phyloP scores from a whole-genome alignment of 2,888 invertebrate species.

The Coenonympha arcania region DNA sequence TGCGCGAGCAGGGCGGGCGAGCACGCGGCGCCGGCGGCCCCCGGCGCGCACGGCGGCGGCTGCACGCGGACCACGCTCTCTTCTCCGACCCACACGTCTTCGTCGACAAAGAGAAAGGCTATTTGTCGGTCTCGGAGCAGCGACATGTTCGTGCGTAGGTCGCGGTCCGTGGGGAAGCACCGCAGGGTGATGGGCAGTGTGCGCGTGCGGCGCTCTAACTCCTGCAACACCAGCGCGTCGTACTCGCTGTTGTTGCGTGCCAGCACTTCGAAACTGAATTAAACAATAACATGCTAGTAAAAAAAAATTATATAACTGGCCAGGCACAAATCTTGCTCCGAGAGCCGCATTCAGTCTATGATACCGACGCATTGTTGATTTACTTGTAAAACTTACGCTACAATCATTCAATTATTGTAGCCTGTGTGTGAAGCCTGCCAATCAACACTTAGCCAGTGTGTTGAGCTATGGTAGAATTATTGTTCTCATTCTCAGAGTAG shows the following conservation, averaged over 20 bases:
- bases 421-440: too few species aligned
- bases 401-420: too few species aligned
- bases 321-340: too few species aligned
- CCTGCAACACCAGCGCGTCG: slow-evolving; percentile 13
- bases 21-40: slow-evolving; percentile 10
- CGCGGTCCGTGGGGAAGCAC: slow-evolving; percentile 9
- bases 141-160: slow-evolving; percentile 13
- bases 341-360: too few species aligned
- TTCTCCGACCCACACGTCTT: slow-evolving; percentile 31
- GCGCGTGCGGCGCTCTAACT: not conserved
- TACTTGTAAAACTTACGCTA: too few species aligned
- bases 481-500: too few species aligned
- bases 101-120: slow-evolving; percentile 37
- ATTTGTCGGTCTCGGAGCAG: not conserved
- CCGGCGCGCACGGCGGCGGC: slow-evolving; percentile 11
- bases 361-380: too few species aligned
- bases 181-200: slow-evolving; percentile 2
- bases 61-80: slow-evolving; percentile 15
- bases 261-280: slow-evolving; percentile 4
- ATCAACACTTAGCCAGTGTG: too few species aligned
- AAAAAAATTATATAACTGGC: not conserved
- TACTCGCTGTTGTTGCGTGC: slow-evolving; percentile 10
- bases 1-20: not conserved
- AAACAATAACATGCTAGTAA: not conserved
- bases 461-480: too few species aligned